Base-by-base conservation (phyloP, 2,888 invertebrate species). In the Tetramorium bicarinatum region DNA sequence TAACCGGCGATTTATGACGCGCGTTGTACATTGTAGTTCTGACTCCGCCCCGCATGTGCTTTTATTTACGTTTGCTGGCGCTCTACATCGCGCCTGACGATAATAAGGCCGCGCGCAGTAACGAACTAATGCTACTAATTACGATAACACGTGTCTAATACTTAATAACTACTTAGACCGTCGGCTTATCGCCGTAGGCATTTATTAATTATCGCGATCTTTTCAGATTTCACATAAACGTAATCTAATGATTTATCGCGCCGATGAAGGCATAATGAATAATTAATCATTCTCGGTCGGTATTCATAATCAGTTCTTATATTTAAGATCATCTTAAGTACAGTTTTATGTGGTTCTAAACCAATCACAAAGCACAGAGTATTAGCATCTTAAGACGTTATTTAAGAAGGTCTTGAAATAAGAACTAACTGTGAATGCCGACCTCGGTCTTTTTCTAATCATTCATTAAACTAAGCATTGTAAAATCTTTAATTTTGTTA, bases 21-120 rank as follows among this genome's bases (percentile, higher is more conserved):
- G 47, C 66, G 72, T 47, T 75, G 15, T 66, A 83, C 67, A 85
- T 69, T 69, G 83, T 75, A 74, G 25, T 79, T 85, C 69, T 83
- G 83, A 85, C 62, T 83, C 61, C 74, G 34, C 79, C 38, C 61
- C 44, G 64, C 54, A 21, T 76, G 82, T 34, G 66, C 77, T 56
- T 82, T 77, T 77, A 67, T 77, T 75, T 77, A 62, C 44, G 44
- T 61, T 59, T 52, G 25, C 41, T 25, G 21, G 38, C 66, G 49
- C 8, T 29, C 52, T 52, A 25, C 49, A 18, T 59, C 59, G 21
- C 34, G 9, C 41, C 41, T n/a, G n/a, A 25, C 44, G 74, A 66
- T 54, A 54, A 52, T 54, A 54, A 52, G 25, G 54, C 44, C 56
- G 25, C 34, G 38, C 66, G 47, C 41, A 61, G 67, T 79, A 76